phyloP scores from a whole-genome alignment of 2,888 invertebrate genomes.

The Minunthozetes semirufus region DNA sequence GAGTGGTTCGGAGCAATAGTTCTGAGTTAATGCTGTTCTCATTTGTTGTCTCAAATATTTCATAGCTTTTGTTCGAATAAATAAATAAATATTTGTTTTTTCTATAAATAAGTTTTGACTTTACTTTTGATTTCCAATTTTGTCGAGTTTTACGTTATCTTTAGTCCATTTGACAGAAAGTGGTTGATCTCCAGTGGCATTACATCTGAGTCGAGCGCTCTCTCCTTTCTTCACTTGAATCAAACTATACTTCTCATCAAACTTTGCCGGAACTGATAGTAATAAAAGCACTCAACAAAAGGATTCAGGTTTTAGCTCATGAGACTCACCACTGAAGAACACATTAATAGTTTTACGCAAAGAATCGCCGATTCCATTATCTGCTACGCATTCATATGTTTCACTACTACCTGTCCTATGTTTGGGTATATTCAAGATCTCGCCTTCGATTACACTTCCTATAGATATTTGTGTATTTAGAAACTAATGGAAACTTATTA shows the following conservation, averaged over 20 bases:
- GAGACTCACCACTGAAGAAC: constrained; percentile 30
- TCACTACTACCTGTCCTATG: constrained; percentile 24
- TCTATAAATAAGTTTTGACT: background rate
- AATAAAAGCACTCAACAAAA: background rate
- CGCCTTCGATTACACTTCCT: constrained; percentile 17
- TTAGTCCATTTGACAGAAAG: constrained; percentile 42
- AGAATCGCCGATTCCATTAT: constrained; percentile 34
- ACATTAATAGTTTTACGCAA: constrained; percentile 33
- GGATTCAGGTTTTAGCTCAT: background rate
- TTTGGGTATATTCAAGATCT: constrained; percentile 28
- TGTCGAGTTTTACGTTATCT: constrained; percentile 39
- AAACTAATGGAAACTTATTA: background rate
- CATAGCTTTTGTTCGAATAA: constrained; percentile 37
- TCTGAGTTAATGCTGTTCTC: constrained; percentile 42
- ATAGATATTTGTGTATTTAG: background rate
- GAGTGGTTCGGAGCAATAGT: constrained; percentile 41
- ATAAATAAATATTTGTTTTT: background rate
- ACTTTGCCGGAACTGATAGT: constrained; percentile 42
- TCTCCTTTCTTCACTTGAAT: constrained; percentile 41
- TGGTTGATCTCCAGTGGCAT: constrained; percentile 42
- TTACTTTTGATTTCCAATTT: constrained; percentile 13
- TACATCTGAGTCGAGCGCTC: constrained; percentile 40
- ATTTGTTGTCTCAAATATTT: constrained; percentile 41
- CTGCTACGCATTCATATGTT: constrained; percentile 34
- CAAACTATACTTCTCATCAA: constrained; percentile 42